Evolutionary conservation across 2,797 vertebrate genomes (phyloP).

Genomic region (Anabacerthia variegaticeps): DNA sequence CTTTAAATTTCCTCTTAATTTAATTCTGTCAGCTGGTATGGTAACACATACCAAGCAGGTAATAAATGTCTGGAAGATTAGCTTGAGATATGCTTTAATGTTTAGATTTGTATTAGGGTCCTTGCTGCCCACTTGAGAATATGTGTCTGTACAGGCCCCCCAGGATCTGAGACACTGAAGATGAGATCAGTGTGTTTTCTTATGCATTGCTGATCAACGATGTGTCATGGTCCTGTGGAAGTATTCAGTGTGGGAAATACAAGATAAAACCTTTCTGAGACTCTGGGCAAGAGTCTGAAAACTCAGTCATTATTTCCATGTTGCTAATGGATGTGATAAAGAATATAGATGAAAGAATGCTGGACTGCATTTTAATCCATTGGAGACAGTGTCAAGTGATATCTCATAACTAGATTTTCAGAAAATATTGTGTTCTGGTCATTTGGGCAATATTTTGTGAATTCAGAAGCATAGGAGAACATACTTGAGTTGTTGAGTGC

Average conservation of each 20-base stretch:
- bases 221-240: neutral
- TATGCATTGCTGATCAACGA: fast-evolving
- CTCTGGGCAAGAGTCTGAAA: neutral
- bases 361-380: neutral
- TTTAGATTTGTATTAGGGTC: neutral
- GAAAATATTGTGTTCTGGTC: neutral
- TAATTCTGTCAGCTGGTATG: neutral
- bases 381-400: fast-evolving
- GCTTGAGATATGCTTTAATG: neutral
- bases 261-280: neutral
- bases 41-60: neutral
- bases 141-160: neutral
- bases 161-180: neutral
- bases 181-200: neutral
- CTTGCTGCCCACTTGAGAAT: neutral
- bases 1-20: no score
- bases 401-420: neutral
- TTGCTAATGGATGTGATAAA: neutral
- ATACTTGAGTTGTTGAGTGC: neutral
- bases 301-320: neutral
- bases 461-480: neutral
- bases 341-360: neutral
- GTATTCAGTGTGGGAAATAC: neutral
- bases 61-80: neutral
- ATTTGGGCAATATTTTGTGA: neutral